These are phyloP conservation scores for Argopecten irradians DNA, from an alignment of 1,140 invertebrate species.

Conservation along the genomic window DNA sequence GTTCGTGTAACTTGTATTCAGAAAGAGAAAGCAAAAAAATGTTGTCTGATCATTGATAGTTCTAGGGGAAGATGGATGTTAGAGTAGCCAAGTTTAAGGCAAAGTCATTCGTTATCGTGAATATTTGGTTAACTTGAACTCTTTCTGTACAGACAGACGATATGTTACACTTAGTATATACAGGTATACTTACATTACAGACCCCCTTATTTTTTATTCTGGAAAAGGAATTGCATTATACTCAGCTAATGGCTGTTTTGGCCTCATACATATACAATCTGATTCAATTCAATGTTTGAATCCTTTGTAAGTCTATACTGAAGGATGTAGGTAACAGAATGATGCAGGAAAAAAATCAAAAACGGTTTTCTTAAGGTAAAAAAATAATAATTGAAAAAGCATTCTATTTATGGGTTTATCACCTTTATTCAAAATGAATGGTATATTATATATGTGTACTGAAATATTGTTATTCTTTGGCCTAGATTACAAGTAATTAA, in stretches of 20 bases:
- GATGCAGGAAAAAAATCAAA: too few species aligned
- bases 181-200: neutral
- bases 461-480: too few species aligned
- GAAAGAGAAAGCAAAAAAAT: slow-evolving; percentile 17
- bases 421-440: too few species aligned
- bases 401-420: too few species aligned
- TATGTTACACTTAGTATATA: neutral
- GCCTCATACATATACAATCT: neutral
- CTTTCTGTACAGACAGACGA: neutral
- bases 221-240: neutral
- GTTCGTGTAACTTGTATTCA: neutral
- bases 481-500: too few species aligned
- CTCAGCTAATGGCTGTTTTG: neutral
- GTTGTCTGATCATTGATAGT: neutral
- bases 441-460: too few species aligned
- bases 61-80: neutral
- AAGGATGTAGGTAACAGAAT: too few species aligned
- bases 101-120: neutral
- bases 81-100: neutral
- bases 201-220: neutral
- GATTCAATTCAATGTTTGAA: neutral
- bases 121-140: neutral
- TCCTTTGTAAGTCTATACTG: too few species aligned
- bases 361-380: too few species aligned
- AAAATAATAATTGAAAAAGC: too few species aligned